phyloP scores from a whole-genome alignment of 2,888 invertebrate species.

The Mermis nigrescens region DNA sequence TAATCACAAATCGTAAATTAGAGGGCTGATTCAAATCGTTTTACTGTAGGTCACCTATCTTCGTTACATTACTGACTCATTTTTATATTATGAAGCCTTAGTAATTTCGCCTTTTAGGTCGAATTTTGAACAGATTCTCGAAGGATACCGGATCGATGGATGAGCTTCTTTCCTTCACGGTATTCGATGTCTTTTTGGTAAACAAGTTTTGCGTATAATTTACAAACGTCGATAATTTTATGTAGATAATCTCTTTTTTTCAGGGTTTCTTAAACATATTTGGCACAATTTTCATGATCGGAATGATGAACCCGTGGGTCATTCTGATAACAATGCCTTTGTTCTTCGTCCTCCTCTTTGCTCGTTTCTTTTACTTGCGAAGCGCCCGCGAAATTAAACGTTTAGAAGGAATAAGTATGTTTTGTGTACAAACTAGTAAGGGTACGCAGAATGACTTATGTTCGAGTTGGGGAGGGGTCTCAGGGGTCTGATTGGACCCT shows the following conservation, averaged over 20 bases:
- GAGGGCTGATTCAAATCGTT: no score
- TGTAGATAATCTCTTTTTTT: no score
- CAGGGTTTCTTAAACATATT: slow-evolving; percentile 46
- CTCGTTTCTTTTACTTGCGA: slow-evolving; percentile 54
- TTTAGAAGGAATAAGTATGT: slow-evolving; percentile 38
- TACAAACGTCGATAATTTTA: no score
- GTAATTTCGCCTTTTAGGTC: slow-evolving; percentile 38
- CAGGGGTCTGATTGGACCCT: no score
- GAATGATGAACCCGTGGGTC: slow-evolving; percentile 53
- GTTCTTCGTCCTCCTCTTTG: slow-evolving; percentile 50
- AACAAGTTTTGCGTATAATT: no score
- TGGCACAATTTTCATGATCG: slow-evolving; percentile 47
- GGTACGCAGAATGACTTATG: no score
- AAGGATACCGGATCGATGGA: slow-evolving; percentile 64
- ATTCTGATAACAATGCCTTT: slow-evolving; percentile 51
- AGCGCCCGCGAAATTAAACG: slow-evolving; percentile 57
- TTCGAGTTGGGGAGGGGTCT: no score
- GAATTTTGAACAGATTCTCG: slow-evolving; percentile 63
- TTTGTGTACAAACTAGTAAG: no score
- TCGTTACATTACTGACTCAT: no score
- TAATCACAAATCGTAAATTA: no score
- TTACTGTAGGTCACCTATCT: no score
- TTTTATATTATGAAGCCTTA: no score
- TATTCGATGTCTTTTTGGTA: slow-evolving; percentile 36
- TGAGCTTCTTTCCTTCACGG: slow-evolving; percentile 42